Conservation (phyloP, 2,888 invertebrate species). For the Ramazzottius varieornatus region DNA sequence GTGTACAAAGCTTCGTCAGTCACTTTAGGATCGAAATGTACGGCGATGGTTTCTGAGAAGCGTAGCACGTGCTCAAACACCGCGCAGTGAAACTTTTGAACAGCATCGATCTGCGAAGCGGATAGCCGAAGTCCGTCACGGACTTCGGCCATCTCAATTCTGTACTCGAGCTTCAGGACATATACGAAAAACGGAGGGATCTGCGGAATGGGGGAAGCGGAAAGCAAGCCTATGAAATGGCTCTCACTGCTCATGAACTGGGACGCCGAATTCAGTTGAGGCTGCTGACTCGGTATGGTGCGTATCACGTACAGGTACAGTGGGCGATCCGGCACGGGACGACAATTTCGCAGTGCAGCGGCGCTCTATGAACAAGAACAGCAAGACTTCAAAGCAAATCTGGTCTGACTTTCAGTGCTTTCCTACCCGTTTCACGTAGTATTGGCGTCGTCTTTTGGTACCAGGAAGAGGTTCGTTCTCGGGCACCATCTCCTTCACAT, state of each 20-base stretch:
- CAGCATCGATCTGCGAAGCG: neutral
- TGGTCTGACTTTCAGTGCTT: conserved; percentile 11
- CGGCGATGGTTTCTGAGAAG: neutral
- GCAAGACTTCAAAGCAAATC: no score
- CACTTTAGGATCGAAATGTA: neutral
- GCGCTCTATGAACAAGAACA: neutral
- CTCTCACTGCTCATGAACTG: neutral
- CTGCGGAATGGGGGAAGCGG: neutral
- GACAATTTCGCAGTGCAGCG: neutral
- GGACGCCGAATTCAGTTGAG: neutral
- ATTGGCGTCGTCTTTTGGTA: neutral
- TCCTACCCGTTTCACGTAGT: neutral
- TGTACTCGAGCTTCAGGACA: neutral
- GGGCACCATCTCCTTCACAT: neutral
- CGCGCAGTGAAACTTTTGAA: neutral
- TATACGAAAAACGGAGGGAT: neutral
- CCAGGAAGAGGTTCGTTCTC: neutral
- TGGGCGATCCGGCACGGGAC: neutral
- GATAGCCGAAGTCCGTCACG: neutral
- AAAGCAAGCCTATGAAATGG: neutral
- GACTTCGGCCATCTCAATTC: neutral
- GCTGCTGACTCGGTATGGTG: neutral
- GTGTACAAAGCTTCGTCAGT: neutral
- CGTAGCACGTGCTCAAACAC: neutral
- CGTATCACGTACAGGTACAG: neutral